Evolutionary conservation across 2,888 invertebrate genomes (phyloP).

Genomic region (Euspilapteryx auroguttella): DNA sequence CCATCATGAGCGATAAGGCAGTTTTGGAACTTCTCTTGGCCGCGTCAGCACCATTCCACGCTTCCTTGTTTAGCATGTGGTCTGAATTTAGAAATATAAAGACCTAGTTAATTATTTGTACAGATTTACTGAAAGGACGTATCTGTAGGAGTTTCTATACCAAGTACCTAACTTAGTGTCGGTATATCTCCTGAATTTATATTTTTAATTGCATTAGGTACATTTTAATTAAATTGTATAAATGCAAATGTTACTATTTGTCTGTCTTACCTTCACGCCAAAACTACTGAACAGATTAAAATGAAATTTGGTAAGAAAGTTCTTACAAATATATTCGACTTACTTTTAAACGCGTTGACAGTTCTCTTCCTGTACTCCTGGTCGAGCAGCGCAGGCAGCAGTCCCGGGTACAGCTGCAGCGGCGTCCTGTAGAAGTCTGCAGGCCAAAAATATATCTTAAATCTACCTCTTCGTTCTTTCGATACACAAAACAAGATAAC

Average conservation of each 20-base stretch:
- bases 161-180: too few relatives aligned
- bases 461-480: too few relatives aligned
- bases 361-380: slow-evolving; percentile 42
- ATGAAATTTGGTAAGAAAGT: background rate
- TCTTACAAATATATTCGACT: slow-evolving; percentile 8
- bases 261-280: too few relatives aligned
- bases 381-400: slow-evolving; percentile 22
- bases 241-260: too few relatives aligned
- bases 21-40: slow-evolving; percentile 38
- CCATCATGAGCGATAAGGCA: slow-evolving; percentile 36
- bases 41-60: slow-evolving; percentile 12
- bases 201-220: too few relatives aligned
- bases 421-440: slow-evolving; percentile 45
- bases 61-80: slow-evolving; percentile 38
- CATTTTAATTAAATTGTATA: too few relatives aligned
- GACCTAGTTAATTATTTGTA: too few relatives aligned
- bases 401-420: slow-evolving; percentile 25
- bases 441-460: slow-evolving; percentile 6
- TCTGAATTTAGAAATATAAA: slow-evolving; percentile 14
- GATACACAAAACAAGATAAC: too few relatives aligned
- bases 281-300: too few relatives aligned
- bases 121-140: too few relatives aligned
- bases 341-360: slow-evolving; percentile 41
- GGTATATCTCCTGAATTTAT: too few relatives aligned
- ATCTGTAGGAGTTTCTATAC: too few relatives aligned